Evolutionary conservation across 2,888 invertebrate genomes (phyloP), one percentile per base, ranked within the genome.

Genomic region (Mamestra brassicae): DNA sequence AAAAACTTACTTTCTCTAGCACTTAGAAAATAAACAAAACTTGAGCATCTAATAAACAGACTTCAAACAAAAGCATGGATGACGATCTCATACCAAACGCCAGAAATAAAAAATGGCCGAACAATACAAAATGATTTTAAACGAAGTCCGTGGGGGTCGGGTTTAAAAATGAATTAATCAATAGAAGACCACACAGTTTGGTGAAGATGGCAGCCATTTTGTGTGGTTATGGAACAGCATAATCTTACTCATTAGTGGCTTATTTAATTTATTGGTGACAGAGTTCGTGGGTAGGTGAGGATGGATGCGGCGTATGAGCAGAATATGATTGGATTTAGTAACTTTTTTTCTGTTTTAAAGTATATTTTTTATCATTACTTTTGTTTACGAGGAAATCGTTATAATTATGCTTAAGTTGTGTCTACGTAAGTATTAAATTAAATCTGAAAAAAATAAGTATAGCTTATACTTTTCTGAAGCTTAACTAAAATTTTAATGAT

Each of bases 161-260:
- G 36, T 72, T 84, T 71, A 68, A 78, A 70, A 62, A n/a, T 26
- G 58, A 66, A 85, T 87, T 88, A 83, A 81, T 86, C 88, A 87
- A 80, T 64, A 55, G 7, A 50, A 68, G 88, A 88, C 82, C 84
- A 87, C 88, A 82, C 87, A 76, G n/a, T 60, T 57, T 81, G 65
- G 62, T 60, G 73, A 60, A 57, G 57, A 57, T 58, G 13, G 38
- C 17, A 55, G 89, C 85, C 91, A 64, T 61, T 58, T 81, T 55
- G 26, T 50, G 80, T 68, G 60, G 61, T 54, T 61, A 65, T 83
- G 61, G 42, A 55, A 69, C 91, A 89, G 92, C 93, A 93, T 95
- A 95, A 94, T 94, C 91, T 87, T 87, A 92, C 93, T 95, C 95
- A 95, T 95, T 95, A 95, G 92, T 88, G 89, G 76, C 78, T 83